phyloP scores from a whole-genome alignment of 2,888 invertebrate species.

The Pharmacophagus antenor region DNA sequence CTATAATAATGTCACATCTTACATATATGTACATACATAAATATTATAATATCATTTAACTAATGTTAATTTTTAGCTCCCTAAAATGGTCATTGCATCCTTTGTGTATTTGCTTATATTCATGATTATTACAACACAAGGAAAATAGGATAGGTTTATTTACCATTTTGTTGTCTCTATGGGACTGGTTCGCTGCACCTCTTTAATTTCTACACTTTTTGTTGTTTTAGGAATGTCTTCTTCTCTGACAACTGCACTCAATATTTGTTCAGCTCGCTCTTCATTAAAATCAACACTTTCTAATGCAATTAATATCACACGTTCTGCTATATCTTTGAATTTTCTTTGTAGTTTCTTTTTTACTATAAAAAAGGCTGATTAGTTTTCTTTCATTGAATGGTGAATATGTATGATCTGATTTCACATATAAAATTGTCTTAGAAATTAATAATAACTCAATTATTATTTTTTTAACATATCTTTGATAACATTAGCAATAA shows the following conservation, averaged over 20 bases:
- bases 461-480: no score
- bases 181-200: constrained; percentile 40
- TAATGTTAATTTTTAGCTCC: no score
- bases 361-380: constrained; percentile 73
- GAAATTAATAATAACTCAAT: no score
- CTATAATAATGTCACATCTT: neutral
- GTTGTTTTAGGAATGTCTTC: constrained; percentile 66
- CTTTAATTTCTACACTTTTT: constrained; percentile 43
- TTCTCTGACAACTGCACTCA: constrained; percentile 86
- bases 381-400: neutral
- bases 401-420: no score
- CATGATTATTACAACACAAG: no score
- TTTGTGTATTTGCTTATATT: no score
- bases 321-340: constrained; percentile 88
- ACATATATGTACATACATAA: no score
- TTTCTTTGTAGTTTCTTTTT: constrained; percentile 85
- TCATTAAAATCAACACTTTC: constrained; percentile 94
- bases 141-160: constrained; percentile 35
- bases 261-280: constrained; percentile 88
- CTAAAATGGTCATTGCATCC: no score
- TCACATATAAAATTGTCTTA: no score
- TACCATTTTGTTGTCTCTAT: constrained; percentile 55
- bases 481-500: no score
- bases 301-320: constrained; percentile 90
- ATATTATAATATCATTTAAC: no score